phyloP scores from a whole-genome alignment of 92 coral and sea anemone genomes.

The Heliopora coerulea region DNA sequence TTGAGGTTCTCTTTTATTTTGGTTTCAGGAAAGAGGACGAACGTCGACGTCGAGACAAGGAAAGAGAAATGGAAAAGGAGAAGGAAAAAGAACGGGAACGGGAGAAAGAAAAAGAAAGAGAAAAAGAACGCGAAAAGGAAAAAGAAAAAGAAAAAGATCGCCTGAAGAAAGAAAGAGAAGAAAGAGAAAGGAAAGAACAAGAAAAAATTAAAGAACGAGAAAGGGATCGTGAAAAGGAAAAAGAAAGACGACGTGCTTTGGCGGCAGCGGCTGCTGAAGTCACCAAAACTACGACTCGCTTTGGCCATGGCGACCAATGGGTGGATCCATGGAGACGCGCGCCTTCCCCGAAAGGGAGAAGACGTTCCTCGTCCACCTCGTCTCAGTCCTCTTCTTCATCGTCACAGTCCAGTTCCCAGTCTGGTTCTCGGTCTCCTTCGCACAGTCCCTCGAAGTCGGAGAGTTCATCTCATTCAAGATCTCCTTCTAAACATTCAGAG shows the following conservation, averaged over 20 bases:
- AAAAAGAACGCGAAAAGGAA: conserved; percentile 24
- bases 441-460: conserved; percentile 21
- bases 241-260: conserved; percentile 24
- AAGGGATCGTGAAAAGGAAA: conserved; percentile 40
- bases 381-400: conserved; percentile 82
- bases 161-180: conserved; percentile 12
- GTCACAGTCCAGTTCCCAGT: conserved; percentile 86
- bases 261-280: conserved; percentile 43
- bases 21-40: conserved; percentile 33
- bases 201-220: conserved; percentile 32
- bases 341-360: conserved; percentile 33
- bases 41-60: conserved; percentile 44
- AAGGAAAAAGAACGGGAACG: conserved; percentile 22
- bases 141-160: conserved; percentile 35
- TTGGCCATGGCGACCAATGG: conserved; percentile 43
- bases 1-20: no score
- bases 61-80: conserved; percentile 25
- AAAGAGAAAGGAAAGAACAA: conserved; percentile 5
- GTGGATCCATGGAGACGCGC: conserved; percentile 44
- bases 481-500: conserved; percentile 29
- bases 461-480: conserved; percentile 3
- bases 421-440: conserved; percentile 67
- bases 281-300: conserved; percentile 33
- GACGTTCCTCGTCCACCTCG: conserved; percentile 69
- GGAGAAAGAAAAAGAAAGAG: conserved; percentile 33